Conservation (phyloP, 2,888 invertebrate species). For the Lumbricus terrestris region DNA sequence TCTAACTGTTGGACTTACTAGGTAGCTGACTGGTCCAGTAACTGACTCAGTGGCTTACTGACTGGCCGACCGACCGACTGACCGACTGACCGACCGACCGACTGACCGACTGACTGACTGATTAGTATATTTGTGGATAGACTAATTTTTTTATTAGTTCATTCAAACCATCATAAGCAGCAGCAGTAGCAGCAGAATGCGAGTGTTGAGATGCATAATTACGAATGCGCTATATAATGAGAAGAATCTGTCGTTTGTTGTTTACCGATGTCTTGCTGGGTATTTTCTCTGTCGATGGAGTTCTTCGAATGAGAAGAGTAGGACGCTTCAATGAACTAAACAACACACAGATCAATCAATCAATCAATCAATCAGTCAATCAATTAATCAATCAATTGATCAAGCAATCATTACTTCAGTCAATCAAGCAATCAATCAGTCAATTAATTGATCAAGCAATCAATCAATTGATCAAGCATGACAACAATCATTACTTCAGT, state of each 20-base stretch:
- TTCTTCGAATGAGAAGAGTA: background rate
- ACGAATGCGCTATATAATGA: background rate
- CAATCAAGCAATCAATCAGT: no score
- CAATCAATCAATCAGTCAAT: no score
- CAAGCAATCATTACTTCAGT: no score
- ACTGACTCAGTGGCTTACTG: background rate
- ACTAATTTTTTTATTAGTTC: background rate
- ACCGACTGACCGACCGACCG: no score
- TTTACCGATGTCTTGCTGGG: background rate
- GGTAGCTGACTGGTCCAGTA: background rate
- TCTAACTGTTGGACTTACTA: background rate
- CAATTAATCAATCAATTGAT: no score
- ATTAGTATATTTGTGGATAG: background rate
- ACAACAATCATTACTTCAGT: no score
- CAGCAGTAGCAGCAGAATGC: background rate
- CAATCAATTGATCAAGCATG: no score
- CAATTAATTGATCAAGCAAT: no score
- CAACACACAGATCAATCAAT: background rate
- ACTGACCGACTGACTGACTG: background rate
- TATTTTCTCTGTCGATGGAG: background rate
- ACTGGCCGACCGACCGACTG: no score
- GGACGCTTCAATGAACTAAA: background rate
- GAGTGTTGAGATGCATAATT: background rate
- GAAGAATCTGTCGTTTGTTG: background rate
- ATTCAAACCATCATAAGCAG: background rate